Conservation (phyloP, 2,797 vertebrate species). For the Pantherophis vulpinus region DNA sequence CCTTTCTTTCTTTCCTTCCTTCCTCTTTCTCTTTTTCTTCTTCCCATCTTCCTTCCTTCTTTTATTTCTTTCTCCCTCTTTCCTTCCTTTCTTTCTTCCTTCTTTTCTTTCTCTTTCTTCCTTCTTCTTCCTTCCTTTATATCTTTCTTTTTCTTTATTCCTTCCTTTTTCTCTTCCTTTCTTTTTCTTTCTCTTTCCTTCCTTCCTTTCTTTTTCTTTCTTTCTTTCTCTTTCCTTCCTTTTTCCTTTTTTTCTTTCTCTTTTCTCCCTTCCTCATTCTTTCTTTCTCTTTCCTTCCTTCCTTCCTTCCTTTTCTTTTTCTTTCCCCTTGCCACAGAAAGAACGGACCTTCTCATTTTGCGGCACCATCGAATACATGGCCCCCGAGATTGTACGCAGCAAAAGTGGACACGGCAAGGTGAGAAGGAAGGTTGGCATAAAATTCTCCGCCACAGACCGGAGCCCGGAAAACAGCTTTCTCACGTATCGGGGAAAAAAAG, state of each 20-base stretch:
- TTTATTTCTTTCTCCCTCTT: too few relatives aligned
- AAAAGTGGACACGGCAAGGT: conserved; percentile 91
- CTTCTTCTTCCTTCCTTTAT: too few relatives aligned
- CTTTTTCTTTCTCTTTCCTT: too few relatives aligned
- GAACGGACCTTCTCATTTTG: conserved; percentile 93
- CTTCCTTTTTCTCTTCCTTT: too few relatives aligned
- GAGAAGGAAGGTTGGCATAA: background rate
- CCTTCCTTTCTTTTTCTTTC: fast-evolving
- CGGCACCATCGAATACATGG: conserved; percentile 95
- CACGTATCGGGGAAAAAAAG: too few relatives aligned
- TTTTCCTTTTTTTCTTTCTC: fast-evolving
- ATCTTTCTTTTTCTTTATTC: background rate
- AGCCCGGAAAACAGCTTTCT: background rate
- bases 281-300: fast-evolving
- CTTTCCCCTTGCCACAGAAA: conserved; percentile 68
- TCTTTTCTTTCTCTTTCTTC: too few relatives aligned
- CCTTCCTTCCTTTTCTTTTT: background rate
- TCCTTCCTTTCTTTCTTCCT: too few relatives aligned
- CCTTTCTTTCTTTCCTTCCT: too few relatives aligned
- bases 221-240: background rate
- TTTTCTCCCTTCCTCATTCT: fast-evolving
- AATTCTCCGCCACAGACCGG: background rate
- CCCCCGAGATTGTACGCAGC: conserved; percentile 91
- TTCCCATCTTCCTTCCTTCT: too few relatives aligned
- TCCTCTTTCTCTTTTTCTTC: too few relatives aligned